These are phyloP conservation scores for Drosophila equinoxialis DNA, from an alignment of 1,140 invertebrate genomes.

Conservation along the genomic window DNA sequence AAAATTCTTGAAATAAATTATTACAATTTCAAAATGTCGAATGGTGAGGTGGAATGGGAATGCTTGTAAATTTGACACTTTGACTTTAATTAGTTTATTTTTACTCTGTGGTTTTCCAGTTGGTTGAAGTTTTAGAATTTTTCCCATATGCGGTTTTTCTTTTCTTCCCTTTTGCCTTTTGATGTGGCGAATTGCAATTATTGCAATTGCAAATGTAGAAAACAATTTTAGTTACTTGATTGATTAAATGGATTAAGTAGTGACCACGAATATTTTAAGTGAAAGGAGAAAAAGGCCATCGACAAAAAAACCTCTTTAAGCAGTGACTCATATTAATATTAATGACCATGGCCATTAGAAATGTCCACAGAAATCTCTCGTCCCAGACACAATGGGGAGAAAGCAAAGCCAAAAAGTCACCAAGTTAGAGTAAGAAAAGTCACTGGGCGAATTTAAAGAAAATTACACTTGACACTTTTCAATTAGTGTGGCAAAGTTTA, in stretches of 20 bases:
- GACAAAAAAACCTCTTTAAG: conserved; percentile 4
- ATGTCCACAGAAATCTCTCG: conserved; percentile 1
- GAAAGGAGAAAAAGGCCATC: neutral
- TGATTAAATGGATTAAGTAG: neutral
- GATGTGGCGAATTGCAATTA: conserved; percentile 70
- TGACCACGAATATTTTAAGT: neutral
- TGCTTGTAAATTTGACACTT: conserved; percentile 37
- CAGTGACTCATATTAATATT: conserved; percentile 17
- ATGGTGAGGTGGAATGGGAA: conserved; percentile 11
- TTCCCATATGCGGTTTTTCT: conserved; percentile 37
- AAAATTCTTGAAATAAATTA: conserved; percentile 52
- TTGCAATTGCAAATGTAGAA: conserved; percentile 43
- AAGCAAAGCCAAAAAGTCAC: conserved; percentile 53
- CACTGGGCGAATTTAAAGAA: conserved; percentile 64
- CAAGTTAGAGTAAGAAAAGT: conserved; percentile 27
- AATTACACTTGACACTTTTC: conserved; percentile 80
- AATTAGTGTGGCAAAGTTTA: conserved; percentile 74
- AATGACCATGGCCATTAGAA: conserved; percentile 41
- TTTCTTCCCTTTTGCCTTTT: conserved; percentile 27
- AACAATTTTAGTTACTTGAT: neutral
- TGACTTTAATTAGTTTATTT: conserved; percentile 48
- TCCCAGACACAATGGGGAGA: conserved; percentile 12
- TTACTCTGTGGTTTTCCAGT: conserved; percentile 20
- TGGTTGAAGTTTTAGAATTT: conserved; percentile 5
- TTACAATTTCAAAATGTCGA: conserved; percentile 47